Conservation (phyloP, 2,113 vertebrate genomes). For the Syngnathus scovelli region DNA sequence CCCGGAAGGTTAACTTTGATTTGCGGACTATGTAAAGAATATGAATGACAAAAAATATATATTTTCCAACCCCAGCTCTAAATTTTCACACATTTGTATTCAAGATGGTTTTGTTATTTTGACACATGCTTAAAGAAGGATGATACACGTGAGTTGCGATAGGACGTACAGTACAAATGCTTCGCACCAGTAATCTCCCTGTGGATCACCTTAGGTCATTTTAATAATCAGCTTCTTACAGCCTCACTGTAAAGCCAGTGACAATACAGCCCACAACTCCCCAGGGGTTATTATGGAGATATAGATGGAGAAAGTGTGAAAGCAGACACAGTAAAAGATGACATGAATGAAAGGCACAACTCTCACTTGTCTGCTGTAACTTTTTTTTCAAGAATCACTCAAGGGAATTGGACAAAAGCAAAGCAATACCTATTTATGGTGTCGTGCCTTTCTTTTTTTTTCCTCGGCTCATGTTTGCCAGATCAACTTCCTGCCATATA, state of each 20-base stretch:
- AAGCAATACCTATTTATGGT: constrained; percentile 4
- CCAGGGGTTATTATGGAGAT: constrained; percentile 28
- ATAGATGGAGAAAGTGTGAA: constrained; percentile 41
- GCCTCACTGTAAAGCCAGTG: neutral
- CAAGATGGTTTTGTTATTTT: constrained; percentile 25
- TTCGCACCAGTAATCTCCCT: constrained; percentile 12
- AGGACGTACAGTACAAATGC: neutral
- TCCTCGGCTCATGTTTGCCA: constrained; percentile 12
- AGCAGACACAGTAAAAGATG: constrained; percentile 21
- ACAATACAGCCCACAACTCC: constrained; percentile 26
- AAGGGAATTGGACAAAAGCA: constrained; percentile 15
- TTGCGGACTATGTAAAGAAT: constrained; percentile 16
- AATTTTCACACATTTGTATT: constrained; percentile 23
- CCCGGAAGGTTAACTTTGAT: constrained; percentile 41
- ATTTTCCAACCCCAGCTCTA: constrained; percentile 17
- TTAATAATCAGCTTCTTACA: constrained; percentile 22
- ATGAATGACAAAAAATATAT: constrained; percentile 1
- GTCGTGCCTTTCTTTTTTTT: neutral
- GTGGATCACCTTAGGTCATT: constrained; percentile 31
- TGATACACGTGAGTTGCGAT: neutral
- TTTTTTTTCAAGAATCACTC: constrained; percentile 35
- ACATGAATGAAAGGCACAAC: constrained; percentile 22
- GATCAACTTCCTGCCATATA: constrained; percentile 14
- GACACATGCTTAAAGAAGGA: neutral
- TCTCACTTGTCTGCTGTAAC: constrained; percentile 23